Conservation (phyloP, 2,113 vertebrate genomes). For the Fregetta grallaria region DNA sequence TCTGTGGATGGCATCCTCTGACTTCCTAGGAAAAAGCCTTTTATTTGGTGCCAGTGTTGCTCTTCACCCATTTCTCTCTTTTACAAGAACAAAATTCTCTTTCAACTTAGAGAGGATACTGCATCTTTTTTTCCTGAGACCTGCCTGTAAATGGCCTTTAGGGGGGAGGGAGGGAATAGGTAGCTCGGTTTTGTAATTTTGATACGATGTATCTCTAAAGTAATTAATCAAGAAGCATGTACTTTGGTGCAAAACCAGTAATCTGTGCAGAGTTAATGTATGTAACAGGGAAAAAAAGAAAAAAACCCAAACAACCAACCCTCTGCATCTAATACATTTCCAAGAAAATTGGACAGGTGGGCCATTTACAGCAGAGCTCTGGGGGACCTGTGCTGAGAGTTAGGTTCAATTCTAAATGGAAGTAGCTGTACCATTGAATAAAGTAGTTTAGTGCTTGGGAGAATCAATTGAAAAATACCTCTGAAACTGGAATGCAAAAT, state of each 20-base stretch:
- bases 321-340: slow-evolving; percentile 6
- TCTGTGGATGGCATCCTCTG: slow-evolving; percentile 25
- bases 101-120: slow-evolving; percentile 68
- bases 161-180: slow-evolving; percentile 39
- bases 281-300: neutral
- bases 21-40: slow-evolving; percentile 7
- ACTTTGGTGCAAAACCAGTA: slow-evolving; percentile 14
- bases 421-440: slow-evolving; percentile 61
- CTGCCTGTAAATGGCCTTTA: slow-evolving; percentile 72
- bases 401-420: slow-evolving; percentile 24
- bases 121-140: slow-evolving; percentile 66
- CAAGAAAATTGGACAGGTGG: neutral
- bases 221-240: slow-evolving; percentile 32
- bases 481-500: slow-evolving; percentile 85
- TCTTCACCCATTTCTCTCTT: slow-evolving; percentile 14
- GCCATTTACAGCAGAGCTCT: slow-evolving; percentile 62
- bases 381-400: slow-evolving; percentile 31
- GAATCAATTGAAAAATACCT: slow-evolving; percentile 82
- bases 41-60: slow-evolving; percentile 10
- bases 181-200: slow-evolving; percentile 61
- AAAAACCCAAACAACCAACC: neutral
- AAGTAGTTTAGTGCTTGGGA: slow-evolving; percentile 70
- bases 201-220: slow-evolving; percentile 3
- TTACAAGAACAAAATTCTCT: slow-evolving; percentile 1
- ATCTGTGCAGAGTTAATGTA: neutral